Evolutionary conservation across 1,140 invertebrate genomes (phyloP).

Genomic region (Musca vetustissima): DNA sequence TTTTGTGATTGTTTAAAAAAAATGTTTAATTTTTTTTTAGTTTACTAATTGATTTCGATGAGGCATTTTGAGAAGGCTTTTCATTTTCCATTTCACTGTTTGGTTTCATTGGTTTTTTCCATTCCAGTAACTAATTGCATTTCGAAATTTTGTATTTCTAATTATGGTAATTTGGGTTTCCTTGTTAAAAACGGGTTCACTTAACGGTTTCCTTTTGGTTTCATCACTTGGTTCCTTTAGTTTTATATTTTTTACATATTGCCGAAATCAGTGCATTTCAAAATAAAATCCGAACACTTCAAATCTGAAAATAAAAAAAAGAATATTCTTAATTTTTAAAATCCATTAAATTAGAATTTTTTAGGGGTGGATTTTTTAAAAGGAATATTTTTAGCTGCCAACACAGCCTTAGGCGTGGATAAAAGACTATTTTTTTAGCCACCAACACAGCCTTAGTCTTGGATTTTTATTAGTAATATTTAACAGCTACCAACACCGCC

Average conservation of each 20-base stretch:
- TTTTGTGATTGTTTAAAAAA: conserved; percentile 3
- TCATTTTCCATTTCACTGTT: conserved; percentile 12
- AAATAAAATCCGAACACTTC: conserved; percentile 37
- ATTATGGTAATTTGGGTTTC: neutral
- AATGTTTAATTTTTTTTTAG: neutral
- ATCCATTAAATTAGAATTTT: no score
- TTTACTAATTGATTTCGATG: conserved; percentile 24
- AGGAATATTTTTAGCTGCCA: no score
- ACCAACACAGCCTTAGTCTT: no score
- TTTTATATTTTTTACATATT: conserved; percentile 28
- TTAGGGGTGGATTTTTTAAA: no score
- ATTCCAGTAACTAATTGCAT: conserved; percentile 32
- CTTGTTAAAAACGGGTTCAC: conserved; percentile 15
- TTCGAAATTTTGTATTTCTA: neutral
- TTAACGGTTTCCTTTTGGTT: conserved; percentile 30
- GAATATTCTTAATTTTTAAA: conserved; percentile 6
- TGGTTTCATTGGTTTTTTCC: conserved; percentile 26
- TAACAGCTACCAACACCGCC: no score
- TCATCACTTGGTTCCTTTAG: no score
- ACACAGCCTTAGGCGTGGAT: no score
- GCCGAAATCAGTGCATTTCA: conserved; percentile 42
- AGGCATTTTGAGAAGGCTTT: conserved; percentile 22
- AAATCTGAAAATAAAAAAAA: conserved; percentile 37
- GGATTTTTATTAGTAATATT: no score
- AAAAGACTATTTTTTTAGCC: no score